Evolutionary conservation across 30 jellyfish, hydroid and myxozoan species (phyloP), one percentile per base, ranked within the genome.

Genomic region (Hydractinia symbiolongicarpus): DNA sequence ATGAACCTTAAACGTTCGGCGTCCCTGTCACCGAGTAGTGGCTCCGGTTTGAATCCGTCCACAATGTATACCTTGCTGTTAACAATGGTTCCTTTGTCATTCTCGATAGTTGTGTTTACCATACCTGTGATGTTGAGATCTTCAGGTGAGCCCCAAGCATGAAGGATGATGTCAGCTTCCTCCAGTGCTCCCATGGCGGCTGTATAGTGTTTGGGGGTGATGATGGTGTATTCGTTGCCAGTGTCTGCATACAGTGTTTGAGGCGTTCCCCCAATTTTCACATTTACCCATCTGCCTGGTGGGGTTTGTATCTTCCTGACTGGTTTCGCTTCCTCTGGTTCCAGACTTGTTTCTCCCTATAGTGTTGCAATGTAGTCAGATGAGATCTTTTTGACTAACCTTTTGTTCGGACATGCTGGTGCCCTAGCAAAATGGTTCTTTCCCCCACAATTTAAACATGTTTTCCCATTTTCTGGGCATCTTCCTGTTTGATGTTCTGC

Each of bases 221-320:
- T 73, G 82, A 73, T 73, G 77, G 77, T 73, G 82, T n/a, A 73
- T 73, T 73, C 82, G 30, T 81, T 73, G 77, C 81, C 82, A 14
- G 82, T 73, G 77, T 40, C 82, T n/a, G 77, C 82, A 30, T 16
- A 73, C 30, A 73, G 75, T n/a, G 16, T 73, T 14, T 73, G 82
- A 11, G 21, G 2, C 78, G 14, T 73, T 1, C 77, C 77, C 78
- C 82, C 75, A 73, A 73, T 73, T 30, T 73, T 73, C 15, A 73
- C 82, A 30, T 50, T 14, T 2, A 73, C 82, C 82, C 82, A 73
- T 30, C 30, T 73, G 82, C 4, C 20, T 50, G 78, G 78, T 50
- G 77, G 16, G 14, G 78, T 13, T 0, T 9, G 51, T 20, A 49
- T 13, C 50, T 67, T 21, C 78, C 21, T 67, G 19, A 21, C 21